Base-by-base conservation (phyloP, 2,113 vertebrate species). In the Mystacornis crossleyi region DNA sequence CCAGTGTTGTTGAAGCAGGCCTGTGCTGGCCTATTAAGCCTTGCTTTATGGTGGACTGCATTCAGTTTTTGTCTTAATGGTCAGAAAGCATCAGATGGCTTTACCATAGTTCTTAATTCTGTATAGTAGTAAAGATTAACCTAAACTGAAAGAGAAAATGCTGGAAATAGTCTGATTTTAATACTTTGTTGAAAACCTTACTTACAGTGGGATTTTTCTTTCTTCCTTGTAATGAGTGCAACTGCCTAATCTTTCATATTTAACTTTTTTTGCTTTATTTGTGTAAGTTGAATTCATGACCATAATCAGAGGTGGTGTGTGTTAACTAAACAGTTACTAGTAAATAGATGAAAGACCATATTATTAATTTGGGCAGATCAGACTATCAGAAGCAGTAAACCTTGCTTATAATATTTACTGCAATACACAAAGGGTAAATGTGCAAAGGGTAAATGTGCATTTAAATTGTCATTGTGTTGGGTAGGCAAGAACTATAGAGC, bases 341-440 rank as follows among this genome's bases (percentile, higher is more conserved):
- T 62, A 43, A 60, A 34, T 67, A 64, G 55, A 40, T 71, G 9
- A 36, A 81, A 72, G 55, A 71, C 7, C 19, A 19, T 38, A 18
- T 83, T 38, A 79, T 75, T 66, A 55, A 62, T 86, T 77, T 42
- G 33, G 43, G 33, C 28, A 73, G 61, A 65, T 69, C 54, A 57
- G 26, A 57, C 3, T 89, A 64, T 57, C 42, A 40, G 36, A 70
- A 69, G 31, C n/a, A 61, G n/a, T 5, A 25, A 94, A 26, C 38
- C 26, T 77, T 83, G 8, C 12, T 2, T 51, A 29, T 36, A 16
- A 24, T 72, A 28, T 43, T 60, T 81, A 57, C 19, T 65, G 45
- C 13, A 48, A 12, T 77, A 34, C 11, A 16, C 3, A 1, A n/a
- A n/a, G n/a, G n/a, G n/a, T n/a, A n/a, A 26, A 7, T 1, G 0